Evolutionary conservation across 64 coral and sea anemone species (phyloP).

Genomic region (Montipora cactus): DNA sequence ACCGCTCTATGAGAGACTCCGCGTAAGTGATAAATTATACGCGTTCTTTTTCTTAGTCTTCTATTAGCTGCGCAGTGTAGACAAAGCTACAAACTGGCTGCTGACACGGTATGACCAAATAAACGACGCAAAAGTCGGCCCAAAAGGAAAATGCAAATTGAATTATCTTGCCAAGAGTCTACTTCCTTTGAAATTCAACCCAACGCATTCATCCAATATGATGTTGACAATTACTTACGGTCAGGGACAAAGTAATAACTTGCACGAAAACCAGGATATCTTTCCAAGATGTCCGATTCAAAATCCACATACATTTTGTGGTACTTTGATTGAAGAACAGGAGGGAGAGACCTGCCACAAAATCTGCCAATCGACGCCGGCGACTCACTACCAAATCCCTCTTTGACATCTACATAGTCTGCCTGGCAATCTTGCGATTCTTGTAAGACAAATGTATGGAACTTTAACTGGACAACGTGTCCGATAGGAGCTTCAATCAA

Average conservation of each 20-base stretch:
- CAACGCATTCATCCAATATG: no score
- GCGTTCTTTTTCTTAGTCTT: no score
- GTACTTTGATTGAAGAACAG: background rate
- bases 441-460: conserved; percentile 9
- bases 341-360: conserved; percentile 18
- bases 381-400: background rate
- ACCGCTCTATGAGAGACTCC: no score
- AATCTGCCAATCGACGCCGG: background rate
- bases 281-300: background rate
- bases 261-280: conserved; percentile 23
- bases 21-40: no score
- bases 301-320: conserved; percentile 9
- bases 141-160: no score
- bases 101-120: no score
- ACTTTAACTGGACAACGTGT: conserved; percentile 9
- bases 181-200: no score
- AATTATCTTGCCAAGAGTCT: no score
- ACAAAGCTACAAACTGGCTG: no score
- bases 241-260: background rate
- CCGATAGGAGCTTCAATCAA: background rate
- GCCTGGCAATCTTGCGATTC: background rate
- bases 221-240: conserved; percentile 1
- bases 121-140: no score
- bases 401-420: conserved; percentile 5
- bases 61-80: no score